Evolutionary conservation across 1,140 invertebrate species (phyloP), one percentile per base, ranked within the genome.

Genomic region (Proctacanthus coquilletti): DNA sequence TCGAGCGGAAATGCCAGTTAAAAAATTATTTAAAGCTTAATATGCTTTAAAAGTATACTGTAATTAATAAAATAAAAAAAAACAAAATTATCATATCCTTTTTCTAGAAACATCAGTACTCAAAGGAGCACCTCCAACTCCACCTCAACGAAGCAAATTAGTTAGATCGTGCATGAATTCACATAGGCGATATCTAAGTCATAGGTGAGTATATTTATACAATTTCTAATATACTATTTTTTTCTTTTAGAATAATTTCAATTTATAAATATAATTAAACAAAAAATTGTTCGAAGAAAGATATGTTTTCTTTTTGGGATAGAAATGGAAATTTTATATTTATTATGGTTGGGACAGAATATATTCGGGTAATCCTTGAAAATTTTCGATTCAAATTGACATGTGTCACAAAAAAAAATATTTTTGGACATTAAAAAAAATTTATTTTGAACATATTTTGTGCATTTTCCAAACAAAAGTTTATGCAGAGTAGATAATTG

Each of bases 141-240:
- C 45, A 50, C 48, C 49, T 53, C 47, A 56, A 54, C 53, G 53
- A 46, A 57, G 50, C 53, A 55, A 56, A 45, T 44, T 46, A 45
- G 56, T 56, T 52, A 45, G 48, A 44, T 52, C 54, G 56, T 60
- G 56, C 52, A 60, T 60, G 56, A 60, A 56, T 56, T 59, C 51
- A 49, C 54, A 60, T 53, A 54, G 56, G 53, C 50, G 52, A 51
- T 55, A 51, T 49, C 55, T 55, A 53, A 55, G 56, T 60, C 56
- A 60, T 52, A 52, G 56, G 56, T 60, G 42, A 52, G 52, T 42
- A 21, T 23, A 23, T 33, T 23, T 18, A 17, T 35, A 27, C 13
- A 27, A 27, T 13, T 27, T 27, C 23, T 9, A 27, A 27, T 27
- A 27, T 9, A 27, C 23, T 9, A 9, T 9, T 27, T 27, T 27